Evolutionary conservation across 2,888 invertebrate genomes (phyloP).

Genomic region (Ennomos erosarius): DNA sequence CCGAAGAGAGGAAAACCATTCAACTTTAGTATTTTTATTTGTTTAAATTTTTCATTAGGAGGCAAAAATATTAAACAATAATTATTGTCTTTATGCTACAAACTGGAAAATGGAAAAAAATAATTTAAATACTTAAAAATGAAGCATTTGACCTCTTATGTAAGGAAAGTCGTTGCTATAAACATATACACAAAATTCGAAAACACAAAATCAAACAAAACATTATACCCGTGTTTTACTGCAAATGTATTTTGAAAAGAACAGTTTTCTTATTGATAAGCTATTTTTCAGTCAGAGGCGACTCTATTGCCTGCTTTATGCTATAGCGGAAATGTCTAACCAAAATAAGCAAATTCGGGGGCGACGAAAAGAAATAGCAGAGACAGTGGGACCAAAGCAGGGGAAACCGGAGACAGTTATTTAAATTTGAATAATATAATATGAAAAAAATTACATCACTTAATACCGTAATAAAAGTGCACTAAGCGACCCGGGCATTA

Average conservation of each 20-base stretch:
- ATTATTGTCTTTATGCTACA: too few relatives aligned
- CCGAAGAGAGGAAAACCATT: conserved; percentile 47
- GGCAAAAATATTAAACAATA: too few relatives aligned
- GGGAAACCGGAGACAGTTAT: conserved; percentile 86
- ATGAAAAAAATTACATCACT: conserved; percentile 86
- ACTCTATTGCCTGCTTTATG: conserved; percentile 55
- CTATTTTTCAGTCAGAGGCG: conserved; percentile 9
- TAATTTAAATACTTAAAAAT: too few relatives aligned
- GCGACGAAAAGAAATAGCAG: conserved; percentile 78
- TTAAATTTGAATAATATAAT: conserved; percentile 87
- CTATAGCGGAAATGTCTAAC: conserved; percentile 71
- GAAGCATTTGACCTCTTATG: too few relatives aligned
- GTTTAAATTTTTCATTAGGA: too few relatives aligned
- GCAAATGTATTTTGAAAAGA: too few relatives aligned
- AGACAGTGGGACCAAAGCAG: conserved; percentile 73
- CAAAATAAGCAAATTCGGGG: conserved; percentile 79
- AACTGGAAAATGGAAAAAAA: too few relatives aligned
- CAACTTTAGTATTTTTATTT: background rate
- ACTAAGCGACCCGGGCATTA: conserved; percentile 85
- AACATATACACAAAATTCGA: too few relatives aligned
- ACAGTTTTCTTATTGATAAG: too few relatives aligned
- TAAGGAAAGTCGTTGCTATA: too few relatives aligned
- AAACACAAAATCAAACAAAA: too few relatives aligned
- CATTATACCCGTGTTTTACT: too few relatives aligned
- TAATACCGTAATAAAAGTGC: conserved; percentile 86